Evolutionary conservation across 2,113 vertebrate genomes (phyloP).

Genomic region (Guaruba guarouba): DNA sequence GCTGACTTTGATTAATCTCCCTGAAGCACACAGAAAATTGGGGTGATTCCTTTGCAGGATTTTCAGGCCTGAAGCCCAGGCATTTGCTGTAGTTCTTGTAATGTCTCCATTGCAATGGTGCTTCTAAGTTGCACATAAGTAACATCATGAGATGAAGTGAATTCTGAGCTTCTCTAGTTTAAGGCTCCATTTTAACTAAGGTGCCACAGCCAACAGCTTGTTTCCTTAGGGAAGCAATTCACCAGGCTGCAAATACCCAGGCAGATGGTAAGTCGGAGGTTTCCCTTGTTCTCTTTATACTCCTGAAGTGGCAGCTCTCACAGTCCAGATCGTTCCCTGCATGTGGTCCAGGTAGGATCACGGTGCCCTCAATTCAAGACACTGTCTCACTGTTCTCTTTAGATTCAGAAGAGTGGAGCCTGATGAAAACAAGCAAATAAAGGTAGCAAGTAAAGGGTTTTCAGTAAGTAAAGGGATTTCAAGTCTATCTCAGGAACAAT

Average conservation of each 20-base stretch:
- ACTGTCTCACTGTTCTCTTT: not conserved
- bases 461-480: not conserved
- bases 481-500: not conserved
- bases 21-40: not conserved
- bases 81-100: not conserved
- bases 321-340: not conserved
- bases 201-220: not conserved
- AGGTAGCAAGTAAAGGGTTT: not conserved
- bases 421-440: not conserved
- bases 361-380: not conserved
- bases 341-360: not conserved
- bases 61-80: not conserved
- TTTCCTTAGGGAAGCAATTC: not conserved
- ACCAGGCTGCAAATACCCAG: not conserved
- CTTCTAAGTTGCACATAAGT: not conserved
- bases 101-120: not conserved
- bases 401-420: not conserved
- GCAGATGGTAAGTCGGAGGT: not conserved
- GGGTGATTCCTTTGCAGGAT: not conserved
- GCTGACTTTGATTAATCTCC: not conserved
- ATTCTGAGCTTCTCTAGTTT: not conserved
- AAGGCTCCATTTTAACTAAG: not conserved
- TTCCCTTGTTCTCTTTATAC: not conserved
- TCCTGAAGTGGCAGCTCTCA: not conserved
- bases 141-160: not conserved